Evolutionary conservation across 2,888 invertebrate species (phyloP).

Genomic region (Frankliniella fusca): DNA sequence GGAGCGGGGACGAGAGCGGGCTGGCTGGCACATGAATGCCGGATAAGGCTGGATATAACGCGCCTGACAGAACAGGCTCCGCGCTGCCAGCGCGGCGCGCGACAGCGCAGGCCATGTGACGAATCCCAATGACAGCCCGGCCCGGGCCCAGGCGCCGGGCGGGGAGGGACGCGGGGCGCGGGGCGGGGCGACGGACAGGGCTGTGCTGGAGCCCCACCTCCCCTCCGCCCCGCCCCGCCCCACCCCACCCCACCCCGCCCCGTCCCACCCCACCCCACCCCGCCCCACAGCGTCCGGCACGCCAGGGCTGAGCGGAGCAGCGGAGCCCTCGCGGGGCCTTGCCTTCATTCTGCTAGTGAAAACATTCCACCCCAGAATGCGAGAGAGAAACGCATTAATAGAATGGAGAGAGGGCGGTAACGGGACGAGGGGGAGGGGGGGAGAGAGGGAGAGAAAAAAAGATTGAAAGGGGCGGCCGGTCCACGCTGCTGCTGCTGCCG

Average conservation of each 20-base stretch:
- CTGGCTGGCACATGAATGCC: conserved; percentile 5
- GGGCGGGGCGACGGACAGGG: background rate
- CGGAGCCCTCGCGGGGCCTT: background rate
- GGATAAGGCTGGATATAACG: background rate
- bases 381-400: conserved; percentile 26
- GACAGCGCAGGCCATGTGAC: background rate
- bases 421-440: background rate
- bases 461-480: conserved; percentile 11
- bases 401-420: conserved; percentile 8
- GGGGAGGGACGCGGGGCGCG: background rate
- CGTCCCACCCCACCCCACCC: background rate
- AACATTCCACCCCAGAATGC: conserved; percentile 20
- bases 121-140: background rate
- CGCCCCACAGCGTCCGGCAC: background rate
- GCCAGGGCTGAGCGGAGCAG: too few species aligned
- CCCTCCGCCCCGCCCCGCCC: background rate
- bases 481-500: background rate
- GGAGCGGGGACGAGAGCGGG: background rate
- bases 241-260: background rate
- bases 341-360: conserved; percentile 13
- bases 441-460: background rate
- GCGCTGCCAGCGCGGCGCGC: background rate
- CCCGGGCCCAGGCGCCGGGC: background rate
- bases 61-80: background rate
- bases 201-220: background rate